Evolutionary conservation across 2,113 vertebrate genomes (phyloP).

Genomic region (Trogon melanurus): DNA sequence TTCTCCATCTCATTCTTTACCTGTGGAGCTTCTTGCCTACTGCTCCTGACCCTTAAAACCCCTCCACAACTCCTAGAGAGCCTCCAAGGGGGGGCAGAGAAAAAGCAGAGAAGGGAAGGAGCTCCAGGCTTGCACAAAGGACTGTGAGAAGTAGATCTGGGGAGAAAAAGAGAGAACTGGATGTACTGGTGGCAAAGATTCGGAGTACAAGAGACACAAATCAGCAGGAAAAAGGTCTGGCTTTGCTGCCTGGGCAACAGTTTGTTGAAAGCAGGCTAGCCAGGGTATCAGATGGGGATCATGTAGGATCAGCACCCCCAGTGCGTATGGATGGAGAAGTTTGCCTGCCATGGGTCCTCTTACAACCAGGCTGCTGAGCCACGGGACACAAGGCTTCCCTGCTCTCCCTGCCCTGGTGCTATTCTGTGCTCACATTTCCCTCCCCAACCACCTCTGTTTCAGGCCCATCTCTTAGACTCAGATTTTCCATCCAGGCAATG

Average conservation of each 20-base stretch:
- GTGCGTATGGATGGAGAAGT: not conserved
- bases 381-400: not conserved
- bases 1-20: not conserved
- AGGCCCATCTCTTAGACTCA: not conserved
- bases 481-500: slow-evolving; percentile 3
- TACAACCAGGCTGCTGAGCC: not conserved
- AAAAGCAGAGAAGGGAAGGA: not conserved
- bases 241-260: not conserved
- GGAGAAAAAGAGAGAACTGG: not conserved
- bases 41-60: not conserved
- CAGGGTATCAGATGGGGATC: not conserved
- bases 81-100: not conserved
- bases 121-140: not conserved
- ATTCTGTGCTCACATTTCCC: not conserved
- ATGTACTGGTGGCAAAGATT: not conserved
- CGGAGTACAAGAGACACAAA: not conserved
- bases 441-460: not conserved
- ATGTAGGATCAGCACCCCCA: not conserved
- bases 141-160: not conserved
- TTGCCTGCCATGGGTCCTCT: not conserved
- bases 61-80: not conserved
- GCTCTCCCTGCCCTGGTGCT: not conserved
- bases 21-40: not conserved
- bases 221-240: not conserved
- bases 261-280: not conserved